These are phyloP conservation scores for Drosophila auraria DNA, from an alignment of 1,140 invertebrate genomes.

Conservation along the genomic window DNA sequence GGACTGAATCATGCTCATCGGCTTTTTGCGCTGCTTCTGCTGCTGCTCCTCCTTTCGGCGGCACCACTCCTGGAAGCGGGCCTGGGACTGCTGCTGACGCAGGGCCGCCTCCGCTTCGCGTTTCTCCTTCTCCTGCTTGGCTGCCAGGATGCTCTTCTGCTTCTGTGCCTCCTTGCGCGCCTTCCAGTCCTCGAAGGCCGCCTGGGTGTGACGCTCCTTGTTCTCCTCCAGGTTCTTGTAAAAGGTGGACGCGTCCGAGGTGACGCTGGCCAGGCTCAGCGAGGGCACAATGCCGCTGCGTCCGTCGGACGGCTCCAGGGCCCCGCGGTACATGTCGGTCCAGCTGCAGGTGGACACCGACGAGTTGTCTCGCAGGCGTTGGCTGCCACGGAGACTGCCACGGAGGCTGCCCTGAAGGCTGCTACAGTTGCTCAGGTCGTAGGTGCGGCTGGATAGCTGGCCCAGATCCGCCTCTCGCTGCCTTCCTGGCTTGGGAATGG, in stretches of 20 bases:
- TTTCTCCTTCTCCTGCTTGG: conserved; percentile 44
- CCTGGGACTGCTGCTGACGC: conserved; percentile 54
- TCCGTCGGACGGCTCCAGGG: conserved; percentile 43
- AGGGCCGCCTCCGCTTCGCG: conserved; percentile 38
- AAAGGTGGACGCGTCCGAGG: conserved; percentile 50
- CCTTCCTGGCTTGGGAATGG: neutral
- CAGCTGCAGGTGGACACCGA: conserved; percentile 67
- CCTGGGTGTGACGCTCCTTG: conserved; percentile 34
- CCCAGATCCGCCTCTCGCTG: neutral
- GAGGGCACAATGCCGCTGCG: conserved; percentile 52
- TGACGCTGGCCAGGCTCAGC: conserved; percentile 34
- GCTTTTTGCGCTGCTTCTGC: conserved; percentile 25
- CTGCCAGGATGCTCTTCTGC: conserved; percentile 39
- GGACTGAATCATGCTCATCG: neutral
- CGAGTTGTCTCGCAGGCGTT: conserved; percentile 28
- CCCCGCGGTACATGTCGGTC: conserved; percentile 56
- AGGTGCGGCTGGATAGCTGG: conserved; percentile 60
- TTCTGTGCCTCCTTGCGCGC: conserved; percentile 60
- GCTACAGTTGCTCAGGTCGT: conserved; percentile 11
- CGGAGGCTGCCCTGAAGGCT: neutral
- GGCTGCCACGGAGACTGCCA: conserved; percentile 5
- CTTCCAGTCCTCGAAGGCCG: conserved; percentile 53
- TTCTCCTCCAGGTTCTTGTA: conserved; percentile 48
- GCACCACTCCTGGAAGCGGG: conserved; percentile 56
- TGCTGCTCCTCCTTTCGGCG: conserved; percentile 37